phyloP scores from a whole-genome alignment of 1,140 invertebrate genomes.

The Phortica variegata region DNA sequence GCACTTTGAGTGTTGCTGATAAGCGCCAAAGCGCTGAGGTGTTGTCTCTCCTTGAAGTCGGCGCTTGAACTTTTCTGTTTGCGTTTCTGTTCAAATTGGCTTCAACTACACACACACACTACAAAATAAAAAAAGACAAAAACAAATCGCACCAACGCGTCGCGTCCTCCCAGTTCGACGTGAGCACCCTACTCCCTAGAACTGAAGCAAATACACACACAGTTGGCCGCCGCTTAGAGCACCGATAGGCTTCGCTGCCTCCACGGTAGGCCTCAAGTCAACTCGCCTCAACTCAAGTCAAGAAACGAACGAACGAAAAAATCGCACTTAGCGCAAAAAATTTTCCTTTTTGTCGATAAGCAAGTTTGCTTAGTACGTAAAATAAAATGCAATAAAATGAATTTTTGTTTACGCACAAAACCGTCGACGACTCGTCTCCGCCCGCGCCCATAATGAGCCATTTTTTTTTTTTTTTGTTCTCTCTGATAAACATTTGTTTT shows the following conservation, averaged over 20 bases:
- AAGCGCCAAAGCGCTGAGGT: too few species aligned
- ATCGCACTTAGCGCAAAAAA: background rate
- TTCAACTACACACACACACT: background rate
- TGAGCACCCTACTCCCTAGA: too few species aligned
- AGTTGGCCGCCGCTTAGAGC: background rate
- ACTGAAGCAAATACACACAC: conserved; percentile 43
- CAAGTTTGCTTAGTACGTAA: conserved; percentile 33
- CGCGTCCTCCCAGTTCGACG: too few species aligned
- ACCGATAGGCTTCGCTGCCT: too few species aligned
- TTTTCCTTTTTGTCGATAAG: conserved; percentile 25
- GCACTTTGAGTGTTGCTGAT: too few species aligned
- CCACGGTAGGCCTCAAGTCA: too few species aligned
- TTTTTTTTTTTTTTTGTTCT: background rate
- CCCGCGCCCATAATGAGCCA: conserved; percentile 24
- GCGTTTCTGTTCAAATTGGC: background rate
- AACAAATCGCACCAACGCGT: too few species aligned
- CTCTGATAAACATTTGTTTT: conserved; percentile 50
- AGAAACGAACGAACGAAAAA: background rate
- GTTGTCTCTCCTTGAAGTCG: conserved; percentile 27
- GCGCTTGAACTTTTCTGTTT: conserved; percentile 37
- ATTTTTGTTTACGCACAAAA: conserved; percentile 42
- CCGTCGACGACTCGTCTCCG: conserved; percentile 8
- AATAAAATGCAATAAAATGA: conserved; percentile 33
- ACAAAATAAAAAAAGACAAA: conserved; percentile 11
- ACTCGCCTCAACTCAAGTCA: too few species aligned